Evolutionary conservation across 2,797 vertebrate species (phyloP).

Genomic region (Phalanger gymnotis): DNA sequence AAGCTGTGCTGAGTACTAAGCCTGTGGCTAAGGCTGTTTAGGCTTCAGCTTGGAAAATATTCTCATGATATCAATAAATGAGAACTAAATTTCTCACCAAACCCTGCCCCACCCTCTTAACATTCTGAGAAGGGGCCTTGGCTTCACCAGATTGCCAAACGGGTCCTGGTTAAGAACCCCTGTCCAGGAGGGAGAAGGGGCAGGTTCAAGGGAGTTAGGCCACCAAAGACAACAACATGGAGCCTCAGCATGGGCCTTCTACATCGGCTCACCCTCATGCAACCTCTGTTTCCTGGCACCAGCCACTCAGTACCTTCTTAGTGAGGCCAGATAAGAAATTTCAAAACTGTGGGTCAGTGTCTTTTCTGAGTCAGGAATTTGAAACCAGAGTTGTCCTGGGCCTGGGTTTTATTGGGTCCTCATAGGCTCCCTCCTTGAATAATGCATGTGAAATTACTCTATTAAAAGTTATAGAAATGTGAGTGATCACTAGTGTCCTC

Average conservation of each 20-base stretch:
- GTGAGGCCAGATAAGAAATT: neutral
- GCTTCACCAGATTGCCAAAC: neutral
- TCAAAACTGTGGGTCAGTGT: neutral
- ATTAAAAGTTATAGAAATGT: neutral
- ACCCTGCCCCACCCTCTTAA: too few relatives aligned
- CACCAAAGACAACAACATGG: neutral
- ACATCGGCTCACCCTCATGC: neutral
- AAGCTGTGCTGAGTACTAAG: conserved; percentile 55
- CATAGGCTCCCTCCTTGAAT: neutral
- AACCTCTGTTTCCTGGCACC: neutral
- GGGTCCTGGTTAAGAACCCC: neutral
- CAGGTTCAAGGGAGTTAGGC: neutral
- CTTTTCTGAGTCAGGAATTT: neutral
- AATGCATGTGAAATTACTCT: neutral
- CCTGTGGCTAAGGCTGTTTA: conserved; percentile 72
- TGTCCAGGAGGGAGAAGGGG: too few relatives aligned
- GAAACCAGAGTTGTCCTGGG: neutral
- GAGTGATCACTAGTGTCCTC: neutral
- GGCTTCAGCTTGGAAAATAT: conserved; percentile 64
- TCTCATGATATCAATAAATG: conserved; percentile 74
- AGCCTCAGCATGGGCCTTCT: neutral
- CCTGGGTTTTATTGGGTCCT: neutral
- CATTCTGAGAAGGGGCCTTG: neutral
- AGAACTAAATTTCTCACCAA: conserved; percentile 63
- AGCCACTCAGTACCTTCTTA: too few relatives aligned